Conservation (phyloP, 2,113 vertebrate species). For the Microcebus tavaratra region DNA sequence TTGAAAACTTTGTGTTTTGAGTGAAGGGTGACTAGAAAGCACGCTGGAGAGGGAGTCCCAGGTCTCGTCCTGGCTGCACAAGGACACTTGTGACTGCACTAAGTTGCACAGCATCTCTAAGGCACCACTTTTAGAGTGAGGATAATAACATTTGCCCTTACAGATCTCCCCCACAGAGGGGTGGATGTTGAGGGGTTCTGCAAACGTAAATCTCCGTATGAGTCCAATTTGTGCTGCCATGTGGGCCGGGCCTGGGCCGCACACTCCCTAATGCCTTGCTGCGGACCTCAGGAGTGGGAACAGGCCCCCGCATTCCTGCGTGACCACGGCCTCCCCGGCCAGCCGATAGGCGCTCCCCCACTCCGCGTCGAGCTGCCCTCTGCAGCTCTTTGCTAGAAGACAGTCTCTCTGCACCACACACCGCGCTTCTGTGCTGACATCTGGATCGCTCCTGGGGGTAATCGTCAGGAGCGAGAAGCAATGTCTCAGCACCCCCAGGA, state of each 20-base stretch:
- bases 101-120: not conserved
- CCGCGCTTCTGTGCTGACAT: not conserved
- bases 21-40: not conserved
- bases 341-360: accelerated
- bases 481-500: not conserved
- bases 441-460: not conserved
- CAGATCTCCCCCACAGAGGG: not conserved
- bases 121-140: not conserved
- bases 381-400: not conserved
- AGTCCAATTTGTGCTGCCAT: not conserved
- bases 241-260: not conserved
- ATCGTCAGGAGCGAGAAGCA: not conserved
- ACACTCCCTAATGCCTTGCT: not conserved
- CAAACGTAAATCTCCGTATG: not conserved
- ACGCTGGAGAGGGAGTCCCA: not conserved
- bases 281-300: not conserved
- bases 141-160: not conserved
- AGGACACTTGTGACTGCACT: not conserved
- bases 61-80: not conserved
- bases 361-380: not conserved
- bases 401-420: not conserved
- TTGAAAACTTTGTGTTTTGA: not conserved
- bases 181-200: not conserved
- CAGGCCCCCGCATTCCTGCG: too few species aligned
- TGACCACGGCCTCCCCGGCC: not conserved